Evolutionary conservation across 1,140 invertebrate genomes (phyloP).

Genomic region (Macrobrachium rosenbergii): DNA sequence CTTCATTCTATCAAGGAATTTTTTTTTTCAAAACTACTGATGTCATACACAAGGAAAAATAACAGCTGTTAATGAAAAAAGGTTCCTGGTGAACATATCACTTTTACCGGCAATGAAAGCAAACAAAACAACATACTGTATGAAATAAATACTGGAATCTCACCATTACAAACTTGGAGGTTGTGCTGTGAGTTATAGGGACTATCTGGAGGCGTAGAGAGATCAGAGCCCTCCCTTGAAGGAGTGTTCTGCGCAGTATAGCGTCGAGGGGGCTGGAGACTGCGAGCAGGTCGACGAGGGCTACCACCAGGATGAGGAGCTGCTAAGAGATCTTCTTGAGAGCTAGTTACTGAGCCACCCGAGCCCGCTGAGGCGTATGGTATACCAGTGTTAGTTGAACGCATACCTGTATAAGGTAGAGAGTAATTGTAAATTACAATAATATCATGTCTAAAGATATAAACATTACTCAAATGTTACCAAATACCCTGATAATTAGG

Average conservation of each 20-base stretch:
- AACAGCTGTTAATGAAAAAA: no score
- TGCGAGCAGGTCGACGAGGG: slow-evolving; percentile 41
- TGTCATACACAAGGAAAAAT: no score
- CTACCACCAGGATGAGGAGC: slow-evolving; percentile 16
- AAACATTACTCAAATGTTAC: no score
- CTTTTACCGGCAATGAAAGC: no score
- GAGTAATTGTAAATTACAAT: no score
- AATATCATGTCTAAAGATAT: no score
- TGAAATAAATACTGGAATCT: background rate
- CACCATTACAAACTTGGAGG: slow-evolving; percentile 38
- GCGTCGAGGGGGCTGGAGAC: slow-evolving; percentile 40
- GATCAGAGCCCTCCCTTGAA: slow-evolving; percentile 53
- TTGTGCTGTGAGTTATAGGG: slow-evolving; percentile 48
- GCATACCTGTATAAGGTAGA: no score
- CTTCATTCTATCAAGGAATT: no score
- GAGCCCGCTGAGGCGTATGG: slow-evolving; percentile 42
- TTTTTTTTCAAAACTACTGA: no score
- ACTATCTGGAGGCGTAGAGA: slow-evolving; percentile 53
- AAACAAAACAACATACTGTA: no score
- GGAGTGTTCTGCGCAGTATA: slow-evolving; percentile 32
- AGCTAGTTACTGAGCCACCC: slow-evolving; percentile 46
- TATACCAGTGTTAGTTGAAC: slow-evolving; percentile 1
- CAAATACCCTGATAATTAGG: no score
- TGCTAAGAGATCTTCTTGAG: slow-evolving; percentile 57
- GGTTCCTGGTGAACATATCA: no score